Base-by-base conservation (phyloP, 2,797 vertebrate species). In the Artibeus lituratus region DNA sequence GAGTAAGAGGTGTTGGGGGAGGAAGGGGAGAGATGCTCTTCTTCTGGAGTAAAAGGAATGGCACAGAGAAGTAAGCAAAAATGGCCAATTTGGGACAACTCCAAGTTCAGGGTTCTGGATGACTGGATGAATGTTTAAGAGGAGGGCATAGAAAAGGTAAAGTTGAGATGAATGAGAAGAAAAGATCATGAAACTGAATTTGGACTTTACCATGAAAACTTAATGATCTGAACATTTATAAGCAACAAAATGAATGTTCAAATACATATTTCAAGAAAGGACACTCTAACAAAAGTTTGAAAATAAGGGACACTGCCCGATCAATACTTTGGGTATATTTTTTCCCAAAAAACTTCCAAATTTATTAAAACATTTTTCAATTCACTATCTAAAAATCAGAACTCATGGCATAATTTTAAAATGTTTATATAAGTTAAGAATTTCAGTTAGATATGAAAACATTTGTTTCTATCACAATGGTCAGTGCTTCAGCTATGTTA, bases 381-480 rank as follows among this genome's bases (percentile, higher is more conserved):
- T 53, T 83, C 18, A 90, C 11, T 82, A 76, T 35, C 26, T 74
- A 73, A 91, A 91, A 77, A 67, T 29, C 37, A 73, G 35, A 84
- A 80, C 22, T 92, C 10, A 72, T 29, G 22, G 72, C 21, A 77
- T 10, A 93, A 85, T 78, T 77, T 92, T 67, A 39, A 81, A 81
- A 62, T 39, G 12, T 29, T 62, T 49, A 39, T 5, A 74, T 74
- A 16, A 87, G 21, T 51, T 77, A 83, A 73, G 4, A 81, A 81
- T 90, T 94, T 90, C 35, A 90, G 29, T 37, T 83, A 72, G 62
- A 55, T 51, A 80, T 19, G 18, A 85, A 95, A 74, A 95, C 47
- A 29, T 29, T 57, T 11, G 15, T 76, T 94, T 91, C 26, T 62
- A 29, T 55, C 37, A 88, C 0, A 3, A 77, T 29, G 3, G 16